phyloP scores from a whole-genome alignment of 2,797 vertebrate species.

The Neosilurus hyrtlii region DNA sequence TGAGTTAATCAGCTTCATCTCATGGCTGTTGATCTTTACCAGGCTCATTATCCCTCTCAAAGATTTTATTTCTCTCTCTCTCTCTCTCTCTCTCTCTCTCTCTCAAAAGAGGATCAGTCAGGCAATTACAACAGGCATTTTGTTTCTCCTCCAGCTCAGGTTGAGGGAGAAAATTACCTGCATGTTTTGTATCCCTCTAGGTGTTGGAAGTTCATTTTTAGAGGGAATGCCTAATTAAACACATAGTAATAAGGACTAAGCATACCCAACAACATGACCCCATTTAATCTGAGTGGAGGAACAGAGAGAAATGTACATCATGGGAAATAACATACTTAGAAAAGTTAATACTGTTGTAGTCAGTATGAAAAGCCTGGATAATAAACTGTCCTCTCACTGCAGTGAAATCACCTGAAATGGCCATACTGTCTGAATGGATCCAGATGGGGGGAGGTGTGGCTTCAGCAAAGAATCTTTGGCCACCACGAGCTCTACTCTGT shows the following conservation, averaged over 20 bases:
- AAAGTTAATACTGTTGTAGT: conserved; percentile 10
- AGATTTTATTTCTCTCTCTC: conserved; percentile 41
- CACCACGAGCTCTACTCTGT: conserved; percentile 82
- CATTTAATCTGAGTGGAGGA: not conserved
- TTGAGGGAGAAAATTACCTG: conserved; percentile 23
- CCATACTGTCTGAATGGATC: conserved; percentile 73
- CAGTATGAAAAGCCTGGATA: not conserved
- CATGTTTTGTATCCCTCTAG: conserved; percentile 14
- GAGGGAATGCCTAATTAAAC: conserved; percentile 10
- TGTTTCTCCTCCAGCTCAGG: conserved; percentile 6
- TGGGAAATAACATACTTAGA: conserved; percentile 4
- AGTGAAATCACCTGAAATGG: conserved; percentile 26
- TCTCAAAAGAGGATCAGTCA: conserved; percentile 12
- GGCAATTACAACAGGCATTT: conserved; percentile 35
- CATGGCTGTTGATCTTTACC: conserved; percentile 50
- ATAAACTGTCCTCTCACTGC: conserved; percentile 1
- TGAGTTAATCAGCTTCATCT: conserved; percentile 55
- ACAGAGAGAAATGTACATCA: not conserved
- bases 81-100: not conserved
- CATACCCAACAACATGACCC: not conserved
- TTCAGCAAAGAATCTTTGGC: conserved; percentile 71
- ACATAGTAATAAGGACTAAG: not conserved
- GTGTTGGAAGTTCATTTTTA: conserved; percentile 24
- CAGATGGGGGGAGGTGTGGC: conserved; percentile 50
- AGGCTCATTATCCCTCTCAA: conserved; percentile 43